Evolutionary conservation across 2,113 vertebrate genomes (phyloP), one percentile per base, ranked within the genome.

Genomic region (Corythoichthys intestinalis): DNA sequence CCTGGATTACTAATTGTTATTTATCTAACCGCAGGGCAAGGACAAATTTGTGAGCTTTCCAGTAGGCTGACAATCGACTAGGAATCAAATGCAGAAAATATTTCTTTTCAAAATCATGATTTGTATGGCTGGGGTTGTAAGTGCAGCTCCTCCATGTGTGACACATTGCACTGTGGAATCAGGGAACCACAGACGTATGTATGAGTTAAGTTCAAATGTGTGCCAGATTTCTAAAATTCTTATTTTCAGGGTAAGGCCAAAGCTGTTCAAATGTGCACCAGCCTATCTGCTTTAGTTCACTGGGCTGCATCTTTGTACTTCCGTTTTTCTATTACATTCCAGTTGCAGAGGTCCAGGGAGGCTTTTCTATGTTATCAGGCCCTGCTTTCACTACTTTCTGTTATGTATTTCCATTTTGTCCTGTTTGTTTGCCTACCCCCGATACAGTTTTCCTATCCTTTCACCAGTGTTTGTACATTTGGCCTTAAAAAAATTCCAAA

Each of bases 251-350:
- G 69, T 7, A 67, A 59, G 77, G 66, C 57, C 63, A 57, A 65
- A 77, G 80, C 74, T 77, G 80, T 80, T 76, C 74, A 72, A 80
- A 86, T 80, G 75, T 74, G 77, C 67, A 62, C 50, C 13, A 65
- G 47, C 69, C 65, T 50, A 65, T 80, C 80, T 80, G 69, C 71
- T 84, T 73, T 79, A 77, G 79, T 66, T 80, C 80, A 75, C 65
- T 82, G 77, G 58, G 65, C 73, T 69, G 67, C 57, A 81, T 81
- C 77, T 78, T 79, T 69, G 77, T 70, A 71, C 79, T 81, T 78
- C 70, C 67, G 69, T 64, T 83, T 83, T 83, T 85, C 68, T 75
- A 85, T 81, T 78, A 70, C 17, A 73, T 79, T 74, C 63, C 35
- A 65, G 56, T 69, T 48, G 57, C 66, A 20, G 49, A 53, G 37